Evolutionary conservation across 2,113 vertebrate species (phyloP), one percentile per base, ranked within the genome.

Genomic region (Gorsachius goisagi): DNA sequence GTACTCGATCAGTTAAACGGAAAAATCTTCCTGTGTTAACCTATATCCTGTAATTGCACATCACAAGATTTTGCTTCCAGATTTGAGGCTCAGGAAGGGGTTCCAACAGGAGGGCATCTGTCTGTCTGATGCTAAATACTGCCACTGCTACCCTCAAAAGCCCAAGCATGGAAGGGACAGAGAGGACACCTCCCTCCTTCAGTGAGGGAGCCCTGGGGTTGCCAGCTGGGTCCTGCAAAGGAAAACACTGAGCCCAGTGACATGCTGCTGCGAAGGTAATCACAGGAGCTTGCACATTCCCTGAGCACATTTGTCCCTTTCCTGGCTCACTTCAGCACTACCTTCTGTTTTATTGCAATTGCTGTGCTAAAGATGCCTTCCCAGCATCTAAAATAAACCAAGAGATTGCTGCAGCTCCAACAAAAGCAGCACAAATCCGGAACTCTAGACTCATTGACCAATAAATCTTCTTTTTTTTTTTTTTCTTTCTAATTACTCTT

Each of bases 1-100:
- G 12, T 14, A 37, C 9, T 5, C 1, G 0, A 14, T 13, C 11
- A 35, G 10, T 20, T 9, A 33, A 37, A 37, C 9, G 30, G 27
- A 26, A 68, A 72, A 49, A 12, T 15, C 47, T 37, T 71, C 26
- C 22, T 2, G 1, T 23, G 7, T 17, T 82, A 74, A 62, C 23
- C 12, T 30, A 1, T 18, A 30, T 32, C 9, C 23, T 53, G 30
- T 37, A 71, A 76, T 2, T 35, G 49, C 53, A 49, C 32, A 19
- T 16, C 16, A 16, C 7, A 18, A 14, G 3, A 1, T n/a, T 64
- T 53, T 7, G 2, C 15, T 53, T 50, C 80, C 8, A 6, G 37
- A 39, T 53, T 16, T 37, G 52, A 53, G 52, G 28, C 9, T 58
- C 27, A 10, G 49, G 26, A 81, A 49, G 18, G 17, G 35, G 17